Conservation (phyloP, 2,113 vertebrate genomes). For the Oxyura jamaicensis region DNA sequence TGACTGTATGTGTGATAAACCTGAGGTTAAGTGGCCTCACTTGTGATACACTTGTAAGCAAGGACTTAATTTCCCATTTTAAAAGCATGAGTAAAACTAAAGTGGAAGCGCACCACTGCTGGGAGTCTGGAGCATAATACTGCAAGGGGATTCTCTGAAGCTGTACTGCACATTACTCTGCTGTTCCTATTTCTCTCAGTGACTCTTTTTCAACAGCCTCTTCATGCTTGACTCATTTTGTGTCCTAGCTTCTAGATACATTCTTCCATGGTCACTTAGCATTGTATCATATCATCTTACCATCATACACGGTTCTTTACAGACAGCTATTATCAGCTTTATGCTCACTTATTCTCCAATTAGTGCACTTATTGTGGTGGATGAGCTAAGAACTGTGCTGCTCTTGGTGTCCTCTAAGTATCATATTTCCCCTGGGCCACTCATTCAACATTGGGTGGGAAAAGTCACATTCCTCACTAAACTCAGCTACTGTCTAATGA, state of each 20-base stretch:
- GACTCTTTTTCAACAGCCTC: slow-evolving; percentile 48
- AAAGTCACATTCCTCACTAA: slow-evolving; percentile 31
- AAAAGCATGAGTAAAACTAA: background rate
- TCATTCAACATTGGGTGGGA: slow-evolving; percentile 18
- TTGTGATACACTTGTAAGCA: background rate
- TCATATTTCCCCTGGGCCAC: background rate
- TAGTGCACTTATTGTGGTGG: slow-evolving; percentile 54
- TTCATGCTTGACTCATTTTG: slow-evolving; percentile 26
- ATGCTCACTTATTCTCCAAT: slow-evolving; percentile 63
- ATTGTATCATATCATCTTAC: slow-evolving; percentile 38
- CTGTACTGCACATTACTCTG: background rate
- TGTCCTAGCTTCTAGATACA: slow-evolving; percentile 25
- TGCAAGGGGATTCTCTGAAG: background rate
- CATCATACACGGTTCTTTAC: slow-evolving; percentile 17
- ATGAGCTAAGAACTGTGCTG: slow-evolving; percentile 30
- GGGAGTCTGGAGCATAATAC: background rate
- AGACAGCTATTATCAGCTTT: slow-evolving; percentile 60
- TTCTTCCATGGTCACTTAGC: slow-evolving; percentile 52
- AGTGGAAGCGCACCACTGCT: background rate
- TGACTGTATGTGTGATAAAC: background rate
- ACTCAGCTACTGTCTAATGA: slow-evolving; percentile 28
- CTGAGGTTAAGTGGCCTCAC: background rate
- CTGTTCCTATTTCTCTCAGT: background rate
- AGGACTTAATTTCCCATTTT: background rate
- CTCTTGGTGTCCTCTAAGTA: slow-evolving; percentile 20